Evolutionary conservation across 2,113 vertebrate genomes (phyloP).

Genomic region (Centropus unirufus): DNA sequence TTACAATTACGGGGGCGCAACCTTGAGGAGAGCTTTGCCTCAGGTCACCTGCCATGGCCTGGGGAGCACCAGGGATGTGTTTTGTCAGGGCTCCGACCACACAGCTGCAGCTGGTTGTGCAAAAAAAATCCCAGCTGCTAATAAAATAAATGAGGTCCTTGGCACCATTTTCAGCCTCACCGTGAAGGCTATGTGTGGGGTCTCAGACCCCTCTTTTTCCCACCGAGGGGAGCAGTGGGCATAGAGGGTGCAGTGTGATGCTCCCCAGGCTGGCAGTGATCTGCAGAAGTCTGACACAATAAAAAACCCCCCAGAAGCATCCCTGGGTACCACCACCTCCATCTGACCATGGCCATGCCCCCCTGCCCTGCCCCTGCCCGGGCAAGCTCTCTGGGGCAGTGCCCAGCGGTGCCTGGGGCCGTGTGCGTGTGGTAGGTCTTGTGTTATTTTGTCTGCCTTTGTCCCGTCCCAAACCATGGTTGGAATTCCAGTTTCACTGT

Average conservation of each 20-base stretch:
- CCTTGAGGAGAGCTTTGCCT: background rate
- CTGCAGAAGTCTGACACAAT: fast-evolving
- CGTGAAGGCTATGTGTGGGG: background rate
- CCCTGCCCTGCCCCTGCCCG: background rate
- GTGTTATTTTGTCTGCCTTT: background rate
- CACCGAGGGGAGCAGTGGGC: background rate
- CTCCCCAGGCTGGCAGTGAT: background rate
- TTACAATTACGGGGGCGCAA: background rate
- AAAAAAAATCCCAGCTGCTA: background rate
- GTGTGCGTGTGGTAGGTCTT: background rate
- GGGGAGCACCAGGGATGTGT: background rate
- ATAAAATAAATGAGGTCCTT: background rate
- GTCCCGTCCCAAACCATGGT: background rate
- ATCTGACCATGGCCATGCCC: fast-evolving
- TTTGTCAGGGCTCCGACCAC: background rate
- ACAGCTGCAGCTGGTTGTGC: background rate
- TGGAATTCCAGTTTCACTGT: slow-evolving; percentile 17
- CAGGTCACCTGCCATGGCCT: background rate
- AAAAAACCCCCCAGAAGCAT: background rate
- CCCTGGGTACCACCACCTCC: background rate
- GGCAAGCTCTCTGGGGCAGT: background rate
- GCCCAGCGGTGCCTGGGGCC: background rate
- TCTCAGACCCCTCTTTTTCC: background rate
- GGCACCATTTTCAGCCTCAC: background rate
- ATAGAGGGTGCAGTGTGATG: background rate